These are phyloP conservation scores for Polyommatus icarus DNA, from an alignment of 2,888 invertebrate species.

Conservation along the genomic window DNA sequence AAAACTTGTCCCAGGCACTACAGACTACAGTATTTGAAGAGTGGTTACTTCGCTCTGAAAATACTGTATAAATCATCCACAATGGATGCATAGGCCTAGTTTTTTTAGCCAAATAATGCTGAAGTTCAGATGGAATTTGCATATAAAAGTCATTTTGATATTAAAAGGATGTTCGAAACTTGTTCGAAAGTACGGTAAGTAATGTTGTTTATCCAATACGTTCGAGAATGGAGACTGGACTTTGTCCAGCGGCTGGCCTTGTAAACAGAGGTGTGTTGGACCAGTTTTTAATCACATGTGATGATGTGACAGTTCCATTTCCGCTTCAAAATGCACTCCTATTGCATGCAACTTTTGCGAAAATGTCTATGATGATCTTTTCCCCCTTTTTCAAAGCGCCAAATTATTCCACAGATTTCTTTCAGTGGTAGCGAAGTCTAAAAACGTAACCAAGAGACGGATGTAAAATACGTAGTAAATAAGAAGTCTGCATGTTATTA, in stretches of 20 bases:
- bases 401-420: no score
- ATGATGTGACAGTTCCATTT: not conserved
- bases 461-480: no score
- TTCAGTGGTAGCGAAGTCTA: no score
- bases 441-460: no score
- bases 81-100: no score
- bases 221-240: not conserved
- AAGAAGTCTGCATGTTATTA: no score
- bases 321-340: not conserved
- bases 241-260: not conserved
- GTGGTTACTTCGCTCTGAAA: no score
- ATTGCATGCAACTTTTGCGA: not conserved
- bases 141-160: not conserved
- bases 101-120: no score
- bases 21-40: no score
- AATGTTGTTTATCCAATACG: not conserved
- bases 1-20: no score
- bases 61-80: no score
- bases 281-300: constrained; percentile 1
- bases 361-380: not conserved
- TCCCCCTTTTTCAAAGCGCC: not conserved
- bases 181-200: not conserved
- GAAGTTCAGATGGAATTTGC: no score
- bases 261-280: not conserved
- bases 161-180: not conserved